Evolutionary conservation across 1,140 invertebrate genomes (phyloP).

Genomic region (Drosophila prosaltans): DNA sequence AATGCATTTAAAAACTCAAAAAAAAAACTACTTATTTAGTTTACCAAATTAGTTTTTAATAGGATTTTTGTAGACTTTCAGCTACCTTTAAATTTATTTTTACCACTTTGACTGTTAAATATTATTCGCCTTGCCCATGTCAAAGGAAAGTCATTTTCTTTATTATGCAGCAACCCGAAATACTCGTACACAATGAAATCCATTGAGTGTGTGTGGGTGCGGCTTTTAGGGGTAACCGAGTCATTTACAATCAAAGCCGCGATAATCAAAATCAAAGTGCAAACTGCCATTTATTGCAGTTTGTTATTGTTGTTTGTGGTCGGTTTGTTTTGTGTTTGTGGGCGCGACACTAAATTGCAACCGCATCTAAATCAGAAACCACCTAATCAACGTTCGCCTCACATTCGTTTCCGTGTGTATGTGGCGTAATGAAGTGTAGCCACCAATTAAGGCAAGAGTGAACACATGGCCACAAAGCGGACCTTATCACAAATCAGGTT

Average conservation of each 20-base stretch:
- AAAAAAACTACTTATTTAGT: too few relatives aligned
- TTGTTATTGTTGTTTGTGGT: slow-evolving; percentile 17
- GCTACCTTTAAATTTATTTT: too few relatives aligned
- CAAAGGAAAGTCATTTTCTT: background rate
- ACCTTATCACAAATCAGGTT: background rate
- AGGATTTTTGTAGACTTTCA: too few relatives aligned
- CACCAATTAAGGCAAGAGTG: slow-evolving; percentile 50
- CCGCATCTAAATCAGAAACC: slow-evolving; percentile 39
- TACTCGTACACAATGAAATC: slow-evolving; percentile 4
- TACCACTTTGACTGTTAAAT: background rate
- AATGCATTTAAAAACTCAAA: too few relatives aligned
- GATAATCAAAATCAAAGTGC: slow-evolving; percentile 26
- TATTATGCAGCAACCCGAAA: background rate
- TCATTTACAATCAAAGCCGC: slow-evolving; percentile 28
- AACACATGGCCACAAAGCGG: background rate
- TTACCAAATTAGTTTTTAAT: too few relatives aligned
- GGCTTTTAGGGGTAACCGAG: slow-evolving; percentile 13
- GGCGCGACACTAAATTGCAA: slow-evolving; percentile 55
- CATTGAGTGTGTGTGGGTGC: slow-evolving; percentile 3
- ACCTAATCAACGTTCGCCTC: slow-evolving; percentile 53
- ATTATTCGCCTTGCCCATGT: background rate
- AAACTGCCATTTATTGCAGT: slow-evolving; percentile 22
- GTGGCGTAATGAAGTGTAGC: slow-evolving; percentile 51
- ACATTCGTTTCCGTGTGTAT: slow-evolving; percentile 20
- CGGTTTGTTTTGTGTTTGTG: slow-evolving; percentile 42